These are phyloP conservation scores for Caloenas nicobarica DNA, from an alignment of 2,113 vertebrate genomes.

Conservation along the genomic window DNA sequence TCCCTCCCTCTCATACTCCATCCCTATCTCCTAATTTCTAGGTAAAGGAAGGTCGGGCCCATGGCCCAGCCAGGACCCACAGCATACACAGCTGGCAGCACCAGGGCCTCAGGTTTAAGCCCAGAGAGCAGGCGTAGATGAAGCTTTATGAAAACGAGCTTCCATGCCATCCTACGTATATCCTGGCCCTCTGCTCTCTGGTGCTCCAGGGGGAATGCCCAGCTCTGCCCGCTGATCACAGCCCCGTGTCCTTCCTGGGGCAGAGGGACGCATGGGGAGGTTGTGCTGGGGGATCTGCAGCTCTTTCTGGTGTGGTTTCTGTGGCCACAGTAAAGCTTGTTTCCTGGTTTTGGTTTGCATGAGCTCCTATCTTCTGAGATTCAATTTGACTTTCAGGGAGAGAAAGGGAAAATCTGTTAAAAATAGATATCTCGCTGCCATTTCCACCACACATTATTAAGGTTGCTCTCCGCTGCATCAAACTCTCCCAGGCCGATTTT, in stretches of 20 bases:
- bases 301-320: not conserved
- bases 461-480: not conserved
- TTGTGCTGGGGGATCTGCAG: not conserved
- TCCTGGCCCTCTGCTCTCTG: not conserved
- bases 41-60: not conserved
- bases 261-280: accelerated
- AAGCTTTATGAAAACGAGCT: not conserved
- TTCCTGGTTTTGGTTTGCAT: not conserved
- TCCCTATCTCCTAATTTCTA: not conserved
- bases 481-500: not conserved
- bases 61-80: not conserved
- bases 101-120: not conserved
- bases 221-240: not conserved
- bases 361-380: not conserved
- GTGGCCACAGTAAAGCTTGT: not conserved
- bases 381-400: not conserved
- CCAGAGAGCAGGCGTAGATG: not conserved
- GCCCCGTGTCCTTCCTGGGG: not conserved
- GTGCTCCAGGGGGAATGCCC: accelerated
- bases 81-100: not conserved
- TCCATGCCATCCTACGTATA: not conserved
- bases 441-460: not conserved
- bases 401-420: not conserved
- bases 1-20: not conserved
- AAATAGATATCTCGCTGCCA: not conserved